Percentiles rank a stretch among this genome's conserved stretches.
Conservation (phyloP, 2,113 vertebrate genomes). For the Paratilapia polleni region DNA sequence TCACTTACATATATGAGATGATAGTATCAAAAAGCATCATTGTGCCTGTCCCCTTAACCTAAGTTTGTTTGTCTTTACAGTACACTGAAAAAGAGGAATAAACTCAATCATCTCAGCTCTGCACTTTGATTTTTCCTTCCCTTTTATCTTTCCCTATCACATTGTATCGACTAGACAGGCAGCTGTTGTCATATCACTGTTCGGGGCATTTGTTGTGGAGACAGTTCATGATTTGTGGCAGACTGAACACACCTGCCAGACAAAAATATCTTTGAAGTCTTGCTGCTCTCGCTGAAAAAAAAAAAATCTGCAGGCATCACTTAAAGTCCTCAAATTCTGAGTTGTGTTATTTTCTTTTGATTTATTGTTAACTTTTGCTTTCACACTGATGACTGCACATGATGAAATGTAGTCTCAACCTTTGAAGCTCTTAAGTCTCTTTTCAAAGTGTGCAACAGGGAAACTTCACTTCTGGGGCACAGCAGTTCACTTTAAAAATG, state of each 20-base stretch:
- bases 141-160: constrained; percentile 22
- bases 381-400: neutral
- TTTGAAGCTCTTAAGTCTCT: constrained; percentile 5
- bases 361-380: constrained; percentile 6
- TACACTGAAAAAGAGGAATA: neutral
- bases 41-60: neutral
- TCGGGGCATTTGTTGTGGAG: constrained; percentile 24
- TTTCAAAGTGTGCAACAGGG: neutral
- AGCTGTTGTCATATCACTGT: constrained; percentile 15
- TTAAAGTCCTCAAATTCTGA: constrained; percentile 18
- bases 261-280: constrained; percentile 33
- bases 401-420: constrained; percentile 24
- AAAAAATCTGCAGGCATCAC: neutral
- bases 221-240: constrained; percentile 26
- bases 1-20: neutral
- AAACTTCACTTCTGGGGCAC: neutral
- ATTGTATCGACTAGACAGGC: constrained; percentile 10
- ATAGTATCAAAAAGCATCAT: neutral
- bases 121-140: constrained; percentile 20
- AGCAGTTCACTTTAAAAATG: neutral
- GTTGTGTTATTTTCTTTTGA: constrained; percentile 20
- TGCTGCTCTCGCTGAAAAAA: neutral
- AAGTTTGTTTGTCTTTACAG: neutral
- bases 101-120: neutral
- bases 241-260: constrained; percentile 35